These are phyloP conservation scores for Halictus rubicundus DNA, from an alignment of 1,140 invertebrate genomes.

Conservation along the genomic window DNA sequence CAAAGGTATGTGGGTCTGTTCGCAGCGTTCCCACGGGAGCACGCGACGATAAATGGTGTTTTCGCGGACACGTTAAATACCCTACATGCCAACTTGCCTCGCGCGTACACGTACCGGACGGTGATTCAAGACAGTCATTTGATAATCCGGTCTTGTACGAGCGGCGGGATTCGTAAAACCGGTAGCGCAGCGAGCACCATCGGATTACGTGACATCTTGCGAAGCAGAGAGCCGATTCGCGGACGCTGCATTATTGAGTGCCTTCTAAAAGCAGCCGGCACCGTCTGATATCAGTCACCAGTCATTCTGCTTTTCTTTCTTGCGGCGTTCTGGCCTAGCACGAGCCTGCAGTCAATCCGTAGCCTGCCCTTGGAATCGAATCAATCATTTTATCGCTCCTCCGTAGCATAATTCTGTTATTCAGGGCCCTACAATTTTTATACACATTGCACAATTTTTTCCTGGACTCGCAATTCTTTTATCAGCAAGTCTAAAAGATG, in stretches of 20 bases:
- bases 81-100: slow-evolving; percentile 29
- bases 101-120: slow-evolving; percentile 27
- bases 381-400: too few species aligned
- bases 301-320: not conserved
- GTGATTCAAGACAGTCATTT: slow-evolving; percentile 55
- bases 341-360: too few species aligned
- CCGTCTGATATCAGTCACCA: slow-evolving; percentile 11
- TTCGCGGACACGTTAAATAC: slow-evolving; percentile 35
- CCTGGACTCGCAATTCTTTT: too few species aligned
- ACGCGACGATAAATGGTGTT: slow-evolving; percentile 25
- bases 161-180: slow-evolving; percentile 68
- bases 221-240: slow-evolving; percentile 42
- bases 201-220: slow-evolving; percentile 72
- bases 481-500: too few species aligned
- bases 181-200: slow-evolving; percentile 60
- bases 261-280: slow-evolving; percentile 30
- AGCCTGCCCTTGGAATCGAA: too few species aligned
- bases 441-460: too few species aligned
- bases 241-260: slow-evolving; percentile 68
- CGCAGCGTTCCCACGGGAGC: not conserved
- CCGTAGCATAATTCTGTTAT: too few species aligned
- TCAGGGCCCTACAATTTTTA: too few species aligned
- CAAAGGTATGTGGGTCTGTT: too few species aligned
- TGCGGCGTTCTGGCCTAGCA: too few species aligned
- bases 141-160: slow-evolving; percentile 69